A percentile compares a stretch with the other conserved stretches of the same genome.
Evolutionary conservation across 2,113 vertebrate species (phyloP).

Genomic region (Turnix velox): DNA sequence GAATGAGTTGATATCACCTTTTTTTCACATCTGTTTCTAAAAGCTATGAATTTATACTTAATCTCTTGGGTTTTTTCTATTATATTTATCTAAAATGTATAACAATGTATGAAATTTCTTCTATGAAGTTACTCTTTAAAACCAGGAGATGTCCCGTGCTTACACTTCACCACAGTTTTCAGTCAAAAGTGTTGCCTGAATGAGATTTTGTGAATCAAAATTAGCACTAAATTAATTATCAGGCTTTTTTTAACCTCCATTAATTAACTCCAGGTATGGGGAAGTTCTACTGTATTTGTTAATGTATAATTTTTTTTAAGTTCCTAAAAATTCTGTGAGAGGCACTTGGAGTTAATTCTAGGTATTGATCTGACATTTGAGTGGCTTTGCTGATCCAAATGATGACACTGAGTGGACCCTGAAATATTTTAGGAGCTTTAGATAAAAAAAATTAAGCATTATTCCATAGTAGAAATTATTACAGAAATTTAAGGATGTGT

Average conservation of each 20-base stretch:
- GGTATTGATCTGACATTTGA: background rate
- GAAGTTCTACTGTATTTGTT: background rate
- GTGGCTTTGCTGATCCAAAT: background rate
- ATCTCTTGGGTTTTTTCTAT: background rate
- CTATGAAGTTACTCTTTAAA: background rate
- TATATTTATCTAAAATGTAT: background rate
- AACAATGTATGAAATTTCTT: background rate
- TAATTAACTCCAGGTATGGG: background rate
- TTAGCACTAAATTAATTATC: background rate
- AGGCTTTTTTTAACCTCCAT: background rate
- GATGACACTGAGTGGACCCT: background rate
- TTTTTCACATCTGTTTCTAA: background rate
- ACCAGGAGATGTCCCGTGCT: background rate
- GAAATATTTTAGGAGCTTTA: background rate
- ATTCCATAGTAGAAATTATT: background rate
- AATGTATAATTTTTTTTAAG: background rate
- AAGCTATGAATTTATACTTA: background rate
- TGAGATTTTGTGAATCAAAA: background rate
- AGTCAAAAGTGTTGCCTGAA: background rate
- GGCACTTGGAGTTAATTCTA: background rate
- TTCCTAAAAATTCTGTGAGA: background rate
- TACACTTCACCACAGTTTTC: background rate
- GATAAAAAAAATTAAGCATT: background rate
- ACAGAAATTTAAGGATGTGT: background rate
- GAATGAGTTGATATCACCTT: background rate